Evolutionary conservation across 2,797 vertebrate genomes (phyloP), one percentile per base, ranked within the genome.

Genomic region (Phoeniculus purpureus): DNA sequence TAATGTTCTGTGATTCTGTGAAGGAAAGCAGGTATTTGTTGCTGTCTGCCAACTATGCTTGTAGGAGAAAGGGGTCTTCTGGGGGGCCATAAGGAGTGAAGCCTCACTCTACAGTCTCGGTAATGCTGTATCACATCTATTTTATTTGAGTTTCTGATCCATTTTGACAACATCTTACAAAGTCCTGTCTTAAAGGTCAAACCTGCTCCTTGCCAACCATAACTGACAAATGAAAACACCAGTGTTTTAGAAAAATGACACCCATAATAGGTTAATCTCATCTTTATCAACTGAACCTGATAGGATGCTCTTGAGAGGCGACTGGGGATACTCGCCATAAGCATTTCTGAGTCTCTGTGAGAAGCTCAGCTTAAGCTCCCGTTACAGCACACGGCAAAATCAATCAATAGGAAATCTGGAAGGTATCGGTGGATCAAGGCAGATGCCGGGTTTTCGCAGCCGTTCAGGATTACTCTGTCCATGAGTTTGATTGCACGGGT

Each of bases 121-220:
- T 27, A 86, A 66, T 43, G 26, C 74, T 45, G 29, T 37, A 62
- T 75, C 83, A 50, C 48, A 21, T 81, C 40, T 64, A 11, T 64
- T 94, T 90, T 78, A 89, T 84, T 21, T 67, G 54, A 91, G 72
- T 74, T 91, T 70, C 82, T 93, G 80, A 93, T 88, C 79, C 29
- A 26, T 91, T 95, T 68, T 95, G 91, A 91, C 94, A 94, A 3
- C 62, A 60, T 87, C 82, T 88, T 88, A 82, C 83, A 72, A 71
- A 91, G 92, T 94, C 89, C 61, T 76, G 68, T 56, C 85, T 75
- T 88, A 93, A 95, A 96, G 89, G 85, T 93, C 92, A 94, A 83
- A 94, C 32, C 72, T 89, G 76, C 82, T 92, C 85, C 82, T 88
- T 55, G 37, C 52, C 70, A 76, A 73, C 0, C 0, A 32, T 81